phyloP scores from a whole-genome alignment of 1,140 invertebrate genomes.

The Bilobella aurantiaca region DNA sequence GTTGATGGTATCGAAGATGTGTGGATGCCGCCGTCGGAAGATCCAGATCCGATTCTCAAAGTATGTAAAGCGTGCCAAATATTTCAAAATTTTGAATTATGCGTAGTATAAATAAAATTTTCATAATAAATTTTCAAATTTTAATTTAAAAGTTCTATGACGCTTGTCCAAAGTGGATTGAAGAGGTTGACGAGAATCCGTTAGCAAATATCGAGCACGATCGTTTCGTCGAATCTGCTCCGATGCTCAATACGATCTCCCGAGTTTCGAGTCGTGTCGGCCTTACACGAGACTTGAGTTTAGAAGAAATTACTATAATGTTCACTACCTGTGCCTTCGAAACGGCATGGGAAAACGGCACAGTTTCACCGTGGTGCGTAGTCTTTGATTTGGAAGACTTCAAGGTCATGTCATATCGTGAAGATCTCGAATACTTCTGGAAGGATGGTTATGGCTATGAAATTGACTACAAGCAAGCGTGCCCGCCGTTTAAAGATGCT shows the following conservation, averaged over 20 bases:
- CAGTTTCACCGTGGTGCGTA: slow-evolving; percentile 57
- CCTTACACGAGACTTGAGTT: slow-evolving; percentile 44
- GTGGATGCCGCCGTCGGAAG: background rate
- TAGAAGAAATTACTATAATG: slow-evolving; percentile 44
- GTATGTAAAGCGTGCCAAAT: background rate
- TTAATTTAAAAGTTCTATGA: slow-evolving; percentile 8
- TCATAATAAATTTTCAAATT: background rate
- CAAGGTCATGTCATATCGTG: slow-evolving; percentile 56
- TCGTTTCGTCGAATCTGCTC: background rate
- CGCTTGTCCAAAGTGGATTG: slow-evolving; percentile 2
- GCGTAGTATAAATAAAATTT: background rate
- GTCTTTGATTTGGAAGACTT: slow-evolving; percentile 46
- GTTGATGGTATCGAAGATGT: background rate
- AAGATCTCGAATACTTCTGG: slow-evolving; percentile 74
- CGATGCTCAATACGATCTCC: background rate
- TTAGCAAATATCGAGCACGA: background rate
- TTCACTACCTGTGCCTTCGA: slow-evolving; percentile 66
- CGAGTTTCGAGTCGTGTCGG: slow-evolving; percentile 40
- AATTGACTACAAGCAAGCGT: slow-evolving; percentile 62
- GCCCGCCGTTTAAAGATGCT: slow-evolving; percentile 59
- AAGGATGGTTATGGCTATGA: slow-evolving; percentile 66
- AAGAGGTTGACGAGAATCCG: slow-evolving; percentile 18
- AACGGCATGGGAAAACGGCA: slow-evolving; percentile 55
- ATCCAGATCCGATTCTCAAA: slow-evolving; percentile 12
- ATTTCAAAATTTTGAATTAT: background rate